These are phyloP conservation scores for Eumeta japonica DNA, from an alignment of 1,140 invertebrate genomes.

Conservation along the genomic window DNA sequence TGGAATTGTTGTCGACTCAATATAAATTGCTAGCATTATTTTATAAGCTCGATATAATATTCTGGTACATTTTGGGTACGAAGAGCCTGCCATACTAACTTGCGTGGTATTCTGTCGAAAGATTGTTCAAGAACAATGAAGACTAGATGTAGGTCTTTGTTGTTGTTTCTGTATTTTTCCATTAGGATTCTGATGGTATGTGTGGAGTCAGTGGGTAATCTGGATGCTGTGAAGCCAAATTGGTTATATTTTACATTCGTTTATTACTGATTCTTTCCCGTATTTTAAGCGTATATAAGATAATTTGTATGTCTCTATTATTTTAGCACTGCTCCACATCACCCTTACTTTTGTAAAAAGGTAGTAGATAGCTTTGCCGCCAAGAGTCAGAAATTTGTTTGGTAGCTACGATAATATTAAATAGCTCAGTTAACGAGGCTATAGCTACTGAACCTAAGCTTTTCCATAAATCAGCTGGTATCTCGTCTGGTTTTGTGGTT, in stretches of 20 bases:
- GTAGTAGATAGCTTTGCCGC: background rate
- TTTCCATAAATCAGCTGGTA: too few relatives aligned
- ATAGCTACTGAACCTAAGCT: too few relatives aligned
- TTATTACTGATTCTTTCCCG: conserved; percentile 3
- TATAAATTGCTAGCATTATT: background rate
- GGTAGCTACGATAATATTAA: background rate
- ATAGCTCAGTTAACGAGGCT: background rate
- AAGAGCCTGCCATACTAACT: background rate
- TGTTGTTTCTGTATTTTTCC: too few relatives aligned
- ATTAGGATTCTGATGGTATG: too few relatives aligned
- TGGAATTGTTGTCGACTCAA: background rate
- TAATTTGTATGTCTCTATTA: conserved; percentile 4
- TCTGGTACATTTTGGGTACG: background rate
- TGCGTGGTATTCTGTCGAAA: too few relatives aligned
- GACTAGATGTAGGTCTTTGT: conserved; percentile 1
- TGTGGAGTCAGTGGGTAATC: too few relatives aligned
- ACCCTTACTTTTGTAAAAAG: conserved; percentile 4
- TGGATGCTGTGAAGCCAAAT: background rate
- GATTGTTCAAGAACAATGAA: too few relatives aligned
- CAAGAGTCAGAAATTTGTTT: conserved; percentile 2
- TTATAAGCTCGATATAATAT: background rate
- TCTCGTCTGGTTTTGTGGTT: too few relatives aligned
- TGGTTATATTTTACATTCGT: background rate
- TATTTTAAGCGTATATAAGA: conserved; percentile 4
- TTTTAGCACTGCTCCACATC: conserved; percentile 2